Evolutionary conservation across 2,113 vertebrate species (phyloP).

Genomic region (Megalops atlanticus): DNA sequence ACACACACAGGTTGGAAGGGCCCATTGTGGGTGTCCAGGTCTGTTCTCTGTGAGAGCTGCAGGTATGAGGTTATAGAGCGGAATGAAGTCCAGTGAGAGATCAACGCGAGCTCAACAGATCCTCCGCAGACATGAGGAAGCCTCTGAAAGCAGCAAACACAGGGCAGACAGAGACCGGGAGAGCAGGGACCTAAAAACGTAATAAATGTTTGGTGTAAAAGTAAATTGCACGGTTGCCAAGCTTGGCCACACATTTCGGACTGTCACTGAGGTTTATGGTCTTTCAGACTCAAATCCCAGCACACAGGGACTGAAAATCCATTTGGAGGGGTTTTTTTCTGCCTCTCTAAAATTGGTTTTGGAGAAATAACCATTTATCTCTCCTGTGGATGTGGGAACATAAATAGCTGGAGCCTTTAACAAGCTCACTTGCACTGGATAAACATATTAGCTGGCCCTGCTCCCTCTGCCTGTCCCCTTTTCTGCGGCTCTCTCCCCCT

Average conservation of each 20-base stretch:
- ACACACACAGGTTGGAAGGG: background rate
- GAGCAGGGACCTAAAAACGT: constrained; percentile 15
- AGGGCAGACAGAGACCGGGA: background rate
- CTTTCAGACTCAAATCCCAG: constrained; percentile 41
- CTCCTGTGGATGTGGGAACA: constrained; percentile 26
- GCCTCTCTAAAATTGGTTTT: constrained; percentile 40
- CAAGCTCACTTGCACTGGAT: constrained; percentile 51
- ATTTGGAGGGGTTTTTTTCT: constrained; percentile 25
- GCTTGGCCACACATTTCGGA: constrained; percentile 38
- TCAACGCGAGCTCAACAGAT: background rate
- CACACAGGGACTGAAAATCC: constrained; percentile 33
- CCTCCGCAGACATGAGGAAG: background rate
- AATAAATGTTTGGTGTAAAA: constrained; percentile 45
- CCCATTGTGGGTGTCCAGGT: background rate
- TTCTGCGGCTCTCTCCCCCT: background rate
- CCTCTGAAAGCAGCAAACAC: constrained; percentile 5
- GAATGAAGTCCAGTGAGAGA: background rate
- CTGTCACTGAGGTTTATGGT: constrained; percentile 42
- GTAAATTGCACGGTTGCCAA: constrained; percentile 40
- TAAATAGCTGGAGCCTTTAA: constrained; percentile 48
- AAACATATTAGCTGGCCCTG: constrained; percentile 42
- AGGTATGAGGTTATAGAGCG: background rate
- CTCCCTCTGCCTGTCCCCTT: background rate
- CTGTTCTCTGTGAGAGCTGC: background rate
- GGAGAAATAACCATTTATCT: constrained; percentile 46